phyloP scores from a whole-genome alignment of 2,113 vertebrate species.

The Zosterops pallidus region DNA sequence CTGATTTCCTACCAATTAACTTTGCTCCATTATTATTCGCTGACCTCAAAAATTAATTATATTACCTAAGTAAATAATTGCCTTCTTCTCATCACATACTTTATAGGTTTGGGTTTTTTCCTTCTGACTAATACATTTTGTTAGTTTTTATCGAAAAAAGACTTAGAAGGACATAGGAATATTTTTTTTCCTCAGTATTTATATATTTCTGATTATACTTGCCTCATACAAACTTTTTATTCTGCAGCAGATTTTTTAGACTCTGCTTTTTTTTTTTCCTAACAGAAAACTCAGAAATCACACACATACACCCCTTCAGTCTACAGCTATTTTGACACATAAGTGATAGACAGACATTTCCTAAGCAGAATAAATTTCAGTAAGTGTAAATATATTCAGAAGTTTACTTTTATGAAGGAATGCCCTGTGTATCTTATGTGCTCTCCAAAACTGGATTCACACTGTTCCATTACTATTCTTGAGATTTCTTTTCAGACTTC shows the following conservation, averaged over 20 bases:
- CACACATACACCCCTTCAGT: background rate
- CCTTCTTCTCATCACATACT: background rate
- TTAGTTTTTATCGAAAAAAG: background rate
- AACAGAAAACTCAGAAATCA: background rate
- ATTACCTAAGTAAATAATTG: background rate
- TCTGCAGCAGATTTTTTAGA: background rate
- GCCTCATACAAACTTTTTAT: background rate
- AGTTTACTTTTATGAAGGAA: background rate
- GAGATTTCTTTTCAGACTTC: background rate
- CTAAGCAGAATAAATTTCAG: background rate
- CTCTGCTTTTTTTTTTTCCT: background rate
- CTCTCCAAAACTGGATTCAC: background rate
- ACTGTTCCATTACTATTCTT: background rate
- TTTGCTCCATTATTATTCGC: background rate
- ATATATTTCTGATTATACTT: background rate
- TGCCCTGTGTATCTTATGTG: background rate
- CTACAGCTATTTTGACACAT: background rate
- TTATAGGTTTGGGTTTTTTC: rapidly evolving
- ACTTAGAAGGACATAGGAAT: background rate
- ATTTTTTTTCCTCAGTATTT: background rate
- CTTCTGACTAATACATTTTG: background rate
- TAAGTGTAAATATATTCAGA: background rate
- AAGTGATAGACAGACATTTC: background rate
- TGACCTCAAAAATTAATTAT: background rate
- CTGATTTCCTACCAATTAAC: background rate